These are phyloP conservation scores for Brachylomia viminalis DNA, from an alignment of 2,888 invertebrate genomes.

Conservation along the genomic window DNA sequence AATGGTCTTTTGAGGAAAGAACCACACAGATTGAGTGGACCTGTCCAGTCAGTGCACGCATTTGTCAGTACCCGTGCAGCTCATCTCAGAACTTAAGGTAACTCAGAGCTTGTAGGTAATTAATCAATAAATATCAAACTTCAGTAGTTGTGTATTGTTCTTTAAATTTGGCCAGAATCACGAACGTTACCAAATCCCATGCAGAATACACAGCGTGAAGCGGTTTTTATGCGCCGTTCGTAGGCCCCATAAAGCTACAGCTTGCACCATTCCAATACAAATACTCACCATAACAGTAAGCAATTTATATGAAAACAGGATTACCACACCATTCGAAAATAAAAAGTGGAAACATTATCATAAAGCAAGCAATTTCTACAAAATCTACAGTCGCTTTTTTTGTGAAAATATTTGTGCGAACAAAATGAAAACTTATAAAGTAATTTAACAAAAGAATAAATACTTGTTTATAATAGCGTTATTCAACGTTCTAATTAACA, in stretches of 20 bases:
- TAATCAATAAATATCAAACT: background rate
- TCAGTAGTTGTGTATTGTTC: conserved; percentile 1
- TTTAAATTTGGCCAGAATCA: conserved; percentile 17
- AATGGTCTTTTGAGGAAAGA: no score
- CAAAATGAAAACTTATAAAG: conserved; percentile 21
- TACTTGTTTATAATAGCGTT: conserved; percentile 47
- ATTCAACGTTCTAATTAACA: conserved; percentile 56
- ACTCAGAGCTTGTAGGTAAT: no score
- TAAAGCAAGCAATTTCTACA: conserved; percentile 27
- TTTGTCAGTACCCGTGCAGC: no score
- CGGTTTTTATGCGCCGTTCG: conserved; percentile 46
- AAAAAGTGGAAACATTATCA: conserved; percentile 2
- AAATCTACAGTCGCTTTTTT: conserved; percentile 8
- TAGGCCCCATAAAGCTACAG: conserved; percentile 32
- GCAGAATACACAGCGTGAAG: conserved; percentile 31
- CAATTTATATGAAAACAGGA: conserved; percentile 47
- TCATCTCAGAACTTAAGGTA: no score
- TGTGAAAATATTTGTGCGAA: conserved; percentile 27
- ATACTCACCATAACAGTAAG: conserved; percentile 18
- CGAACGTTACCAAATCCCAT: conserved; percentile 37
- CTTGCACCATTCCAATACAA: conserved; percentile 43
- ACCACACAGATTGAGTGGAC: no score
- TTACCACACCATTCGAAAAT: conserved; percentile 24
- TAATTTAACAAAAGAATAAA: conserved; percentile 46
- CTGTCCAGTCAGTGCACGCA: no score